These are phyloP conservation scores for Platalea minor DNA, from an alignment of 2,797 vertebrate genomes.

Conservation along the genomic window DNA sequence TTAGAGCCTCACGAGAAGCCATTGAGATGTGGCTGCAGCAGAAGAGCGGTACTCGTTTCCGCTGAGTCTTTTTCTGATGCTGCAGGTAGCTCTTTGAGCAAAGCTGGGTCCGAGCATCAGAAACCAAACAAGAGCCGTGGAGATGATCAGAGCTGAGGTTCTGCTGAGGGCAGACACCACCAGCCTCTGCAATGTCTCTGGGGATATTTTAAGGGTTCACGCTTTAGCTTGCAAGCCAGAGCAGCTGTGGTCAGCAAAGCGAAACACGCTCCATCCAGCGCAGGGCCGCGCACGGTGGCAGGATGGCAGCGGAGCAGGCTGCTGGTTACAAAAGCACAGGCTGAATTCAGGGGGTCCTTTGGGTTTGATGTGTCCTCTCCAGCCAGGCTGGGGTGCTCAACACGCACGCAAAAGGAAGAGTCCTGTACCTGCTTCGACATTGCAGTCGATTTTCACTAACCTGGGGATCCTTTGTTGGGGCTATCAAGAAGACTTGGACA, in stretches of 20 bases:
- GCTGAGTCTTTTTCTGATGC: neutral
- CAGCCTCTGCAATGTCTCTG: neutral
- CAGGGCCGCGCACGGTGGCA: neutral
- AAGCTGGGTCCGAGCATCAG: neutral
- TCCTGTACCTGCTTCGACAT: neutral
- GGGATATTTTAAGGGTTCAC: constrained; percentile 45
- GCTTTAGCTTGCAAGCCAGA: neutral
- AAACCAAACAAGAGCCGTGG: neutral
- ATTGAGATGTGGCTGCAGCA: neutral
- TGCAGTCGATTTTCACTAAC: neutral
- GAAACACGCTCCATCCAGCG: neutral
- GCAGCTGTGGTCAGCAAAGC: constrained; percentile 27
- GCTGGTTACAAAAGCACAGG: neutral
- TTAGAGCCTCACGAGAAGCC: neutral
- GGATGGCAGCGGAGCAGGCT: neutral
- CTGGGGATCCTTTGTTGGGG: neutral
- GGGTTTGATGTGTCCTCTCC: neutral
- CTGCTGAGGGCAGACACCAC: neutral
- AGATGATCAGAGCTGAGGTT: neutral
- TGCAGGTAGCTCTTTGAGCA: neutral
- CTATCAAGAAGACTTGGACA: neutral
- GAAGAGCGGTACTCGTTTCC: neutral
- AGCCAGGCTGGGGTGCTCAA: neutral
- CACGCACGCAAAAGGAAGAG: fast-evolving
- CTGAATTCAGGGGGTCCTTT: neutral